Conservation (phyloP, 2,113 vertebrate species). For the Ancistrus triradiatus region DNA sequence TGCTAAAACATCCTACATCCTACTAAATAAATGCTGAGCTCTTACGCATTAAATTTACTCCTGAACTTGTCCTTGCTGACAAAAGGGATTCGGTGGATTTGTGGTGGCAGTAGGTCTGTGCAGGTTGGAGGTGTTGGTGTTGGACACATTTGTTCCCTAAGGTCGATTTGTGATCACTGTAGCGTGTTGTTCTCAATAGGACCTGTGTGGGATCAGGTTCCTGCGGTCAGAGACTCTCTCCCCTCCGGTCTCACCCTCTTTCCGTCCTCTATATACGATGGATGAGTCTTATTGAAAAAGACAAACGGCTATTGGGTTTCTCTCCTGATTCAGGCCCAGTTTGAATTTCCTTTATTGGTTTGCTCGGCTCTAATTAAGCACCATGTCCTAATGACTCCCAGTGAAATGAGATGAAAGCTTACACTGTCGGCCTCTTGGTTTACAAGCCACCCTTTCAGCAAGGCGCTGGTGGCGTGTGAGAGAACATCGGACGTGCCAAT, state of each 20-base stretch:
- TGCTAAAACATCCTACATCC: too few relatives aligned
- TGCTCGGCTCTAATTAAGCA: constrained; percentile 42
- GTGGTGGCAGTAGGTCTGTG: too few relatives aligned
- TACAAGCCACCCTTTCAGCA: constrained; percentile 33
- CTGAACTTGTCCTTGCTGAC: too few relatives aligned
- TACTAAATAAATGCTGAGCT: too few relatives aligned
- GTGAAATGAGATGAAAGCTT: constrained; percentile 48
- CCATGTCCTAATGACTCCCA: constrained; percentile 31
- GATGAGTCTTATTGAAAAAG: constrained; percentile 40
- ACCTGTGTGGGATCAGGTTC: constrained; percentile 11
- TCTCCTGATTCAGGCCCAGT: constrained; percentile 28
- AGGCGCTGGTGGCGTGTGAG: constrained; percentile 29
- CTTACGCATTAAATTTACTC: too few relatives aligned
- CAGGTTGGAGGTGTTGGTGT: constrained; percentile 18
- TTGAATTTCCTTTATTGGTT: constrained; percentile 48
- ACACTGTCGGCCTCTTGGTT: constrained; percentile 40
- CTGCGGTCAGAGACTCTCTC: constrained; percentile 18
- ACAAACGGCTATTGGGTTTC: constrained; percentile 45
- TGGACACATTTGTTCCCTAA: background rate
- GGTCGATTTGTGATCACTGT: constrained; percentile 3
- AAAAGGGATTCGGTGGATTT: too few relatives aligned
- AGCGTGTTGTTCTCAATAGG: constrained; percentile 17
- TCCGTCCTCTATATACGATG: constrained; percentile 25
- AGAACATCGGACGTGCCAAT: constrained; percentile 22
- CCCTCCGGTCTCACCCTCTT: constrained; percentile 23